Percentiles rank a stretch among this genome's conserved stretches.
Conservation (phyloP, 2,888 invertebrate species). For the Phengaris alcon region DNA sequence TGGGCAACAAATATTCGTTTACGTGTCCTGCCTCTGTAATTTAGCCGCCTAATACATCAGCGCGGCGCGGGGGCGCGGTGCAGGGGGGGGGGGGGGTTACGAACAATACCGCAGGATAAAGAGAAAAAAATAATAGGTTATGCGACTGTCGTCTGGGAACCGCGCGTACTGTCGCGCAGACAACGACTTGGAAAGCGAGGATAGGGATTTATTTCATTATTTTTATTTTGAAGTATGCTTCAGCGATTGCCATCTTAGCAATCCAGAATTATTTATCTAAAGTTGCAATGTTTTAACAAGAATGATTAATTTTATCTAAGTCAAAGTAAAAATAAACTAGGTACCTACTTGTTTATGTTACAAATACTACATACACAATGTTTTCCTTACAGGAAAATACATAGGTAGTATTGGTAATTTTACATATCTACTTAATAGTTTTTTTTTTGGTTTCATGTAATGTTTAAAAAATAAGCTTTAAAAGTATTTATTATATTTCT, state of each 20-base stretch:
- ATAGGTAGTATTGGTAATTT: no score
- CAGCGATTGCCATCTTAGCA: background rate
- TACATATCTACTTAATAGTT: no score
- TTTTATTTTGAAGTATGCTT: background rate
- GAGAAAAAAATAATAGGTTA: conserved; percentile 29
- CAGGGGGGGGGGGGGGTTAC: background rate
- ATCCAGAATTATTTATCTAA: no score
- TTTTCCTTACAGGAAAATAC: no score
- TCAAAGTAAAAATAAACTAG: no score
- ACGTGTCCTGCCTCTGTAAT: conserved; percentile 22
- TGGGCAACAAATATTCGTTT: conserved; percentile 24
- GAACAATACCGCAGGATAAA: conserved; percentile 26
- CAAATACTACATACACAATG: no score
- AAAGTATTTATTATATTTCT: background rate
- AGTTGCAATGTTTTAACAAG: no score
- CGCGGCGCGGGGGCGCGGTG: background rate
- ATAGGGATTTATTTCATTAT: background rate
- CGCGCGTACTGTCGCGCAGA: conserved; percentile 13
- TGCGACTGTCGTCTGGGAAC: conserved; percentile 30
- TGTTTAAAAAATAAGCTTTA: no score
- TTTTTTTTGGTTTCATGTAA: no score
- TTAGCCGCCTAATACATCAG: conserved; percentile 27
- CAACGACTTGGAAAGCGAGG: background rate
- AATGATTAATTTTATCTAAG: no score
- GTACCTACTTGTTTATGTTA: no score